These are phyloP conservation scores for Nomada lathburiana DNA, from an alignment of 2,888 invertebrate genomes.

Conservation along the genomic window DNA sequence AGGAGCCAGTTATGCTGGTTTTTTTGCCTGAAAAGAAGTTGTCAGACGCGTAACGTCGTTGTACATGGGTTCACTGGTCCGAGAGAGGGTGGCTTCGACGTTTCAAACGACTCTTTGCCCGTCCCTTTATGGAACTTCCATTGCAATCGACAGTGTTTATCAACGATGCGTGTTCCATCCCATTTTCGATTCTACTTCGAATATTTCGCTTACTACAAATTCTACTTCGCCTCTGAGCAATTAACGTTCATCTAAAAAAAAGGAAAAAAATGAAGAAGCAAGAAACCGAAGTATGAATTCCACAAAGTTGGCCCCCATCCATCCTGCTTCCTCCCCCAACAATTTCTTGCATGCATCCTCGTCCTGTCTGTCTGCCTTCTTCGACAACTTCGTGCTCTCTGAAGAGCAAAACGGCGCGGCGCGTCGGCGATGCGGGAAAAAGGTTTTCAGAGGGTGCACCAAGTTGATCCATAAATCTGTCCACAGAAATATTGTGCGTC, in stretches of 20 bases:
- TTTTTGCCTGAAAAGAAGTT: conserved; percentile 81
- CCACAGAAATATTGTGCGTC: conserved; percentile 53
- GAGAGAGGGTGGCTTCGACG: conserved; percentile 74
- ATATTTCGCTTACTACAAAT: not conserved
- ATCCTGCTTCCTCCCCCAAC: conserved; percentile 14
- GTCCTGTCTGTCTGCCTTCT: not conserved
- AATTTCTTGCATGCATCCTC: conserved; percentile 28
- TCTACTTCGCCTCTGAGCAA: not conserved
- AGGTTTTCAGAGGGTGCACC: conserved; percentile 31
- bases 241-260: not conserved
- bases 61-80: conserved; percentile 77
- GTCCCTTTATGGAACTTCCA: conserved; percentile 78
- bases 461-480: conserved; percentile 56
- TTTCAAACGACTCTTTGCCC: conserved; percentile 77
- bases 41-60: conserved; percentile 80
- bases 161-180: not conserved
- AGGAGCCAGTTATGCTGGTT: conserved; percentile 79
- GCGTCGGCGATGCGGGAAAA: conserved; percentile 26
- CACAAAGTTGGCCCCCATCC: conserved; percentile 23
- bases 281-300: conserved; percentile 18
- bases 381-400: conserved; percentile 22
- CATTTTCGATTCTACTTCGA: not conserved
- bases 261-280: not conserved
- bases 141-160: conserved; percentile 26
- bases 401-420: conserved; percentile 18